Evolutionary conservation across 2,888 invertebrate genomes (phyloP).

Genomic region (Ptilodon capucinus): DNA sequence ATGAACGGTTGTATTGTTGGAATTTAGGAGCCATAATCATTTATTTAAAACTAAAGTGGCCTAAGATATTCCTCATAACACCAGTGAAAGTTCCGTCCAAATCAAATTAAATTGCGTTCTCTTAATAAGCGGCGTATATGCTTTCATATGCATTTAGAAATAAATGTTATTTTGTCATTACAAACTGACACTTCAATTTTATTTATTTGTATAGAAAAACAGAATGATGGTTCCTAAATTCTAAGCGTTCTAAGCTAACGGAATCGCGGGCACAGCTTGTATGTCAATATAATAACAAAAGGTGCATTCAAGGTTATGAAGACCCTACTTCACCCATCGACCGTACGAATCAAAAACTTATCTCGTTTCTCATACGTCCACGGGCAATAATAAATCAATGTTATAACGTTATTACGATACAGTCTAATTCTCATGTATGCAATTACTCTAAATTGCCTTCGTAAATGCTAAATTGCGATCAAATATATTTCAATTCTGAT

Average conservation of each 20-base stretch:
- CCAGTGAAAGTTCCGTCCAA: no score
- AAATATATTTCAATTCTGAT: background rate
- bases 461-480: constrained; percentile 21
- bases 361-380: constrained; percentile 20
- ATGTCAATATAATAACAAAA: constrained; percentile 4
- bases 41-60: background rate
- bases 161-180: no score
- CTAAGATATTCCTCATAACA: no score
- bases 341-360: constrained; percentile 1
- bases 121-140: no score
- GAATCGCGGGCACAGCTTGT: no score
- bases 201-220: no score
- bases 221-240: no score
- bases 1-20: background rate
- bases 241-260: no score
- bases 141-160: no score
- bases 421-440: constrained; percentile 21
- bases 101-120: no score
- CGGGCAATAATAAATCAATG: constrained; percentile 28
- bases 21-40: background rate
- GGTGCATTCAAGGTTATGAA: background rate
- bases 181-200: no score
- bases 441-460: constrained; percentile 24
- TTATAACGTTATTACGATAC: constrained; percentile 19
- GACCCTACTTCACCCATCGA: constrained; percentile 24